Percentiles rank a stretch among this genome's conserved stretches.
Conservation (phyloP, 2,797 vertebrate species). For the Takifugu rubripes region DNA sequence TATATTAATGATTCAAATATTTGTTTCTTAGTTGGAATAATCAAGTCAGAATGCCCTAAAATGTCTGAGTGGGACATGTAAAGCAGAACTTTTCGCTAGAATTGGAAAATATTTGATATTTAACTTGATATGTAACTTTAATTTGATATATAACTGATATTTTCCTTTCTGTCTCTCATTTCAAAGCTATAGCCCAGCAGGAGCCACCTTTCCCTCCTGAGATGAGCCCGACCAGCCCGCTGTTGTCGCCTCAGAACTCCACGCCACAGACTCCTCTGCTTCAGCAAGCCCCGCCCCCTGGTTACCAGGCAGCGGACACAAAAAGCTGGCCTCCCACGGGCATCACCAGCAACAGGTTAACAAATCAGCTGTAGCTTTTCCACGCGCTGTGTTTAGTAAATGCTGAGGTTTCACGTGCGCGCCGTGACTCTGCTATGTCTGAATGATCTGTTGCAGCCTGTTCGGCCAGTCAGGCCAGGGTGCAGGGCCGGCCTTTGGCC, state of each 20-base stretch:
- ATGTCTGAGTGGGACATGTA: too few species aligned
- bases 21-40: too few species aligned
- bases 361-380: background rate
- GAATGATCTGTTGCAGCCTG: constrained; percentile 53
- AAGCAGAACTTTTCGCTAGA: too few species aligned
- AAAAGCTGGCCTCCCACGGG: constrained; percentile 90
- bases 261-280: constrained; percentile 88
- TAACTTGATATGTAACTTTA: too few species aligned
- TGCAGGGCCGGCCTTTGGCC: constrained; percentile 72
- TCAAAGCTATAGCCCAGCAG: constrained; percentile 83
- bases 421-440: background rate
- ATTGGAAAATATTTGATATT: too few species aligned
- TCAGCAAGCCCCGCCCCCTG: constrained; percentile 82
- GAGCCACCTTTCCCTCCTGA: constrained; percentile 84
- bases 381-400: background rate
- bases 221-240: constrained; percentile 86
- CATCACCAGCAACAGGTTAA: constrained; percentile 81
- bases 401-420: background rate
- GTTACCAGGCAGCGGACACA: constrained; percentile 91
- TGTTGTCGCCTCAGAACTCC: constrained; percentile 88
- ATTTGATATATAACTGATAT: too few species aligned
- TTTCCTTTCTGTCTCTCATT: background rate
- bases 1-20: too few species aligned
- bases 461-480: constrained; percentile 83
- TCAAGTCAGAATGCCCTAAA: too few species aligned